Evolutionary conservation across 2,888 invertebrate species (phyloP).

Genomic region (Griposia aprilina): DNA sequence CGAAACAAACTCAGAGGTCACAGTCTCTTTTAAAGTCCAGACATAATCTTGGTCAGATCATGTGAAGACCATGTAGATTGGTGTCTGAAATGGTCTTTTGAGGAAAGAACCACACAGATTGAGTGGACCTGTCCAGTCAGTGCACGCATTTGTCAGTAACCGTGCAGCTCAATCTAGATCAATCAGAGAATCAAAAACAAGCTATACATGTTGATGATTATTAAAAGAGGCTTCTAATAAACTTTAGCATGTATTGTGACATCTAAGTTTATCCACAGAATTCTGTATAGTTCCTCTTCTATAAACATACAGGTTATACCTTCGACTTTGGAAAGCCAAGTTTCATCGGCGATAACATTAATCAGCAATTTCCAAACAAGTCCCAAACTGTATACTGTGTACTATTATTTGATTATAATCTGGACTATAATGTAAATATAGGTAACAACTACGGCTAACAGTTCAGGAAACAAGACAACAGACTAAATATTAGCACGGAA

Average conservation of each 20-base stretch:
- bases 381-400: background rate
- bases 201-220: background rate
- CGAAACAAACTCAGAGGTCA: too few relatives aligned
- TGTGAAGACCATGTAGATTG: too few relatives aligned
- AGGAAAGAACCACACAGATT: too few relatives aligned
- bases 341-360: background rate
- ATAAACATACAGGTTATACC: too few relatives aligned
- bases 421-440: background rate
- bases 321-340: background rate
- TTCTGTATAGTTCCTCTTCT: too few relatives aligned
- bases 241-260: background rate
- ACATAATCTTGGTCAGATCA: too few relatives aligned
- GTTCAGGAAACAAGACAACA: background rate
- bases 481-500: background rate
- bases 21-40: too few relatives aligned
- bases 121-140: too few relatives aligned
- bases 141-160: too few relatives aligned
- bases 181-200: too few relatives aligned
- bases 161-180: too few relatives aligned
- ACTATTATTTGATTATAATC: background rate
- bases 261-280: background rate
- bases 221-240: background rate
- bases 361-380: background rate
- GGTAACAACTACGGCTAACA: background rate
- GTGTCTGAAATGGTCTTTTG: too few relatives aligned